Evolutionary conservation across 2,888 invertebrate genomes (phyloP), one percentile per base, ranked within the genome.

Genomic region (Thymelicus acteon): DNA sequence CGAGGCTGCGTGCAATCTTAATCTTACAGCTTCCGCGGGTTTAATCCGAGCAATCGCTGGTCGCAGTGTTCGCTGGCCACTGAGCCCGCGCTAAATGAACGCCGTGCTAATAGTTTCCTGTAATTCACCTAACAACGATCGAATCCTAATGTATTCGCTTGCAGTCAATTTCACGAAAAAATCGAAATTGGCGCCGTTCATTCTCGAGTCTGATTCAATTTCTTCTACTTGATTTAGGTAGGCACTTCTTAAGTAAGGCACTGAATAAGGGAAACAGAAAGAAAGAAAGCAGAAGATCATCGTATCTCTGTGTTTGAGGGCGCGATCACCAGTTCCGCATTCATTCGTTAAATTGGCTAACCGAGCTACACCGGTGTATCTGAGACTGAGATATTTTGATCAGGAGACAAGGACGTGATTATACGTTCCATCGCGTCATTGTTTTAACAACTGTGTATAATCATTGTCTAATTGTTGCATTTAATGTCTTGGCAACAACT

Each of bases 1-100:
- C 49, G 37, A 37, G 57, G 40, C 64, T 57, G 52, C 65, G 57
- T 57, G 57, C 57, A 65, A 65, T 65, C 65, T 57, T 65, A 57
- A 57, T 57, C 65, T 57, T 57, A 65, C 65, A 65, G 57, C 65
- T 65, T 57, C 47, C 57, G 44, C 57, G 44, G 65, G 44, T 62
- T 31, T 63, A 63, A 63, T 48, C 63, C 63, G 39, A 6, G 24
- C 44, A 47, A 65, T 65, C 57, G 39, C 57, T 57, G 19, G 19
- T 19, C n/a, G n/a, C n/a, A n/a, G n/a, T n/a, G n/a, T n/a, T 65
- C 57, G 39, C 57, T 57, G 57, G 5, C 57, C 57, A 44, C 57
- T 65, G 44, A 65, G 57, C 5, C 49, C 49, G 49, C 37, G 62
- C 61, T 61, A 24, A 61, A 40, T 40, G 40, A 31, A 48, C 61